A percentile compares a stretch with the other conserved stretches of the same genome.
These are phyloP conservation scores for Berghia stephanieae DNA, from an alignment of 1,140 invertebrate species.

Conservation along the genomic window DNA sequence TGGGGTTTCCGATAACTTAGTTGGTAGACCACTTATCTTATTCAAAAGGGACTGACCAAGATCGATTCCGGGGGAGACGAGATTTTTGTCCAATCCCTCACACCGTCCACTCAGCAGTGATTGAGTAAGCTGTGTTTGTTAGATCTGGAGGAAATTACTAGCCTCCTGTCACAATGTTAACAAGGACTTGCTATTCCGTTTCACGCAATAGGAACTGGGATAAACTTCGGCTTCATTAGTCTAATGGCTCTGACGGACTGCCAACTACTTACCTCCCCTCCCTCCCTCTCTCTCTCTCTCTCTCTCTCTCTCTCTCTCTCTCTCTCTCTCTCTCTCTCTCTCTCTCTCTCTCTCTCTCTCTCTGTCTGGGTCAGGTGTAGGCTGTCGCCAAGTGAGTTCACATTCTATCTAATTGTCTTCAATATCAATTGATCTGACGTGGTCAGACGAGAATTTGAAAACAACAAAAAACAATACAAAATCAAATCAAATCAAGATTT, in stretches of 20 bases:
- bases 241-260: not conserved
- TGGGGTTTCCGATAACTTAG: too few relatives aligned
- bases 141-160: not conserved
- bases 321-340: not conserved
- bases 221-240: too few relatives aligned
- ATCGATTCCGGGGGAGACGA: not conserved
- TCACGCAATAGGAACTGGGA: too few relatives aligned
- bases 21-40: too few relatives aligned
- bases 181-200: not conserved
- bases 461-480: too few relatives aligned
- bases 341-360: not conserved
- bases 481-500: not conserved
- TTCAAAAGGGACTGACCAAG: not conserved
- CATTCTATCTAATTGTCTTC: not conserved
- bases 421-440: too few relatives aligned
- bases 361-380: not conserved
- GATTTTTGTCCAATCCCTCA: not conserved
- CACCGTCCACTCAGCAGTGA: not conserved
- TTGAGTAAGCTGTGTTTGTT: not conserved
- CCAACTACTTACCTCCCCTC: not conserved
- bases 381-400: not conserved
- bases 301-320: not conserved
- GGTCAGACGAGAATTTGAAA: too few relatives aligned
- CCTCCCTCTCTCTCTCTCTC: not conserved
- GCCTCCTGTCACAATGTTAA: not conserved